Evolutionary conservation across 2,797 vertebrate species (phyloP).

Genomic region (Myotis vivesi): DNA sequence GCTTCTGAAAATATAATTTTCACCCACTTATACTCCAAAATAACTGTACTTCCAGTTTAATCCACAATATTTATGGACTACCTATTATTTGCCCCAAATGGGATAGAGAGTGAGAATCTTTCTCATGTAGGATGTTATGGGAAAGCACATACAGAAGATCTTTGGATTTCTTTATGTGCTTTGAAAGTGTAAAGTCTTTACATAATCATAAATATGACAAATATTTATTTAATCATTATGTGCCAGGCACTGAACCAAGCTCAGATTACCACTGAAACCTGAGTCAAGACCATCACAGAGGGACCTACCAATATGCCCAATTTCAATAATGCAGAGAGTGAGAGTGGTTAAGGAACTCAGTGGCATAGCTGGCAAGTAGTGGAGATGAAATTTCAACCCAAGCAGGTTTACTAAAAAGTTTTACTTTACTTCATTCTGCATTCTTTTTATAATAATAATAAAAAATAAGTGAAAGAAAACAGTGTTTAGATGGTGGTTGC

Average conservation of each 20-base stretch:
- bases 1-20: slow-evolving; percentile 21
- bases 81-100: background rate
- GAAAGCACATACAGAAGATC: background rate
- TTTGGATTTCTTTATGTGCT: slow-evolving; percentile 12
- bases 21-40: background rate
- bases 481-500: background rate
- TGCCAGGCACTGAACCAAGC: background rate
- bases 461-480: background rate
- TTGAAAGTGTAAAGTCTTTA: slow-evolving; percentile 43
- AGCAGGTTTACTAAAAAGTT: background rate
- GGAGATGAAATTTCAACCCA: background rate
- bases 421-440: background rate
- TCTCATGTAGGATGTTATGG: background rate
- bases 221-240: background rate
- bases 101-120: background rate
- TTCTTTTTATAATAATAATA: background rate
- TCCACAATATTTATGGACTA: background rate
- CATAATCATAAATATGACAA: background rate
- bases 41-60: slow-evolving; percentile 18
- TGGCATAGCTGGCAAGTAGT: background rate
- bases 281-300: background rate
- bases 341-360: background rate
- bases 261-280: background rate
- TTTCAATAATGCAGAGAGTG: background rate
- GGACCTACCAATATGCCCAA: accelerated